Conservation (phyloP, 2,797 vertebrate genomes). For the Etheostoma nigrum region DNA sequence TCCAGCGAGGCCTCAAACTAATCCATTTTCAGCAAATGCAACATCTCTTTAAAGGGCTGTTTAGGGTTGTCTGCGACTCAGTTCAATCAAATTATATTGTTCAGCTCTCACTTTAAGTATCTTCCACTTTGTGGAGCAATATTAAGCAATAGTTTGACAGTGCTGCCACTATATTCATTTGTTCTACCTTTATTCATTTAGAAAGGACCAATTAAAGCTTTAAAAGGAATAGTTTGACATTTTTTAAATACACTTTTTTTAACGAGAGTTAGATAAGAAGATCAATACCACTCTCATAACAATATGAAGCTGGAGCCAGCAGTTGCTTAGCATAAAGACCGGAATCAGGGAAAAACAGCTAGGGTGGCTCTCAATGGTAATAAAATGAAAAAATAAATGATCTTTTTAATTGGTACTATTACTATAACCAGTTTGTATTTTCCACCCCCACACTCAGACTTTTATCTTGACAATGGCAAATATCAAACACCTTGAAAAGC, state of each 20-base stretch:
- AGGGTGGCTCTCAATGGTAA: too few species aligned
- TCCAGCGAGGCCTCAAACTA: constrained; percentile 29
- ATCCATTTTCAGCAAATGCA: constrained; percentile 38
- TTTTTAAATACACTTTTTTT: background rate
- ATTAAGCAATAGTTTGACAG: constrained; percentile 10
- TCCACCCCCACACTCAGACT: too few species aligned
- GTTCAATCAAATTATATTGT: constrained; percentile 65
- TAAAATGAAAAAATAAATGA: too few species aligned
- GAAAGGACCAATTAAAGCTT: background rate
- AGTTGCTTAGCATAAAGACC: background rate
- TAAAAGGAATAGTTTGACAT: background rate
- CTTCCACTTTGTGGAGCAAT: constrained; percentile 37
- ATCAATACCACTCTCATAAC: background rate
- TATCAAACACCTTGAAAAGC: background rate
- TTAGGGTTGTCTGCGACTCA: constrained; percentile 48
- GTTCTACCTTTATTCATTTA: background rate
- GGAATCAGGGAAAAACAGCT: background rate
- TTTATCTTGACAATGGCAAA: background rate
- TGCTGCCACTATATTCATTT: background rate
- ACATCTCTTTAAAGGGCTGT: constrained; percentile 47
- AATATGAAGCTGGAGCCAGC: background rate
- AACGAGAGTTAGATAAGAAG: background rate
- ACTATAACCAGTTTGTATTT: too few species aligned
- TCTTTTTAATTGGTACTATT: too few species aligned
- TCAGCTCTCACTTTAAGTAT: constrained; percentile 44